Percentiles rank a stretch among this genome's conserved stretches.
Evolutionary conservation across 2,113 vertebrate species (phyloP).

Genomic region (Percina caprodes): DNA sequence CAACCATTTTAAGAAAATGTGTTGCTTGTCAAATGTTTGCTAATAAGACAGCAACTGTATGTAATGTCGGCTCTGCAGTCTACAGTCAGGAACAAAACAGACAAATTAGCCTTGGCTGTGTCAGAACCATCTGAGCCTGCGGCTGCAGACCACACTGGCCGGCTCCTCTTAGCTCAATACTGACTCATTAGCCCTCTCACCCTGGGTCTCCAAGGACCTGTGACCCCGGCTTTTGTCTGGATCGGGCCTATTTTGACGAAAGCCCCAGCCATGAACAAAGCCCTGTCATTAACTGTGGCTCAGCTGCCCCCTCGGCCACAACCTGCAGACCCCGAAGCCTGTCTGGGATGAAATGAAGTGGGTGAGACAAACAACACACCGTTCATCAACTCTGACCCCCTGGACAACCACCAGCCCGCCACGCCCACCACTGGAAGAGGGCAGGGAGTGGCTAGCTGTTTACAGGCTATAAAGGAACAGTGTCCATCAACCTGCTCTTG

Average conservation of each 20-base stretch:
- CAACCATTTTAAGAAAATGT: background rate
- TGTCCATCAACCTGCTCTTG: conserved; percentile 60
- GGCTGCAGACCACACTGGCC: conserved; percentile 35
- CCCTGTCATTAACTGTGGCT: conserved; percentile 68
- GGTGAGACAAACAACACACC: conserved; percentile 54
- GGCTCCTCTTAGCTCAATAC: conserved; percentile 48
- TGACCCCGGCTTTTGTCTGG: conserved; percentile 70
- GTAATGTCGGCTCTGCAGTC: background rate
- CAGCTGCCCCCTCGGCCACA: conserved; percentile 40
- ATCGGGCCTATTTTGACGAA: conserved; percentile 37
- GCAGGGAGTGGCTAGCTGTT: conserved; percentile 20
- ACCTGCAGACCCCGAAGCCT: conserved; percentile 45
- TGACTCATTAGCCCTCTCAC: conserved; percentile 68
- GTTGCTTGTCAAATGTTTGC: background rate
- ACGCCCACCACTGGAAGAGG: background rate
- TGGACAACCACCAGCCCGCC: background rate
- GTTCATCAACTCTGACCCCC: conserved; percentile 58
- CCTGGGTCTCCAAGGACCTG: conserved; percentile 60
- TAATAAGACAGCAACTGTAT: background rate
- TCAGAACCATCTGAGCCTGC: conserved; percentile 39
- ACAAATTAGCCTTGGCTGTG: conserved; percentile 33
- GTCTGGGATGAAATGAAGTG: conserved; percentile 45
- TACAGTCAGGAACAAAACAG: conserved; percentile 25
- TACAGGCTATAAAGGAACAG: conserved; percentile 18
- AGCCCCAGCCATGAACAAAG: conserved; percentile 65